A percentile compares a stretch with the other conserved stretches of the same genome.
Evolutionary conservation across 2,797 vertebrate genomes (phyloP).

Genomic region (Peromyscus attwateri): DNA sequence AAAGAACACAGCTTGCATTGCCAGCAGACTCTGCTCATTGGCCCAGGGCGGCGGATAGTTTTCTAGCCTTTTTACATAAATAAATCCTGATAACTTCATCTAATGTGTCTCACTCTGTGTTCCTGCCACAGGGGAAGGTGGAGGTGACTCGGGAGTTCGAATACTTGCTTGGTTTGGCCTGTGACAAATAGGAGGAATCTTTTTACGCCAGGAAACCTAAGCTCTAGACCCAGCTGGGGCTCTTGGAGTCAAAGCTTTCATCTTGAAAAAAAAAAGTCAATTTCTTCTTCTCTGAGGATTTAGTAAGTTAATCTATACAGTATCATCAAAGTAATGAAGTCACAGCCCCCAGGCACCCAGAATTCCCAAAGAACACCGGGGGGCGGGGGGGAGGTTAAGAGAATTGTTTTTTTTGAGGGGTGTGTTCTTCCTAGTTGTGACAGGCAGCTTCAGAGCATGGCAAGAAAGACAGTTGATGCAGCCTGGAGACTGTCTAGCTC

Average conservation of each 20-base stretch:
- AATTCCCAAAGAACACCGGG: not conserved
- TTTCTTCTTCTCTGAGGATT: conserved; percentile 30
- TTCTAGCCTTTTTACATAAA: conserved; percentile 13
- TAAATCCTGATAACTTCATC: conserved; percentile 22
- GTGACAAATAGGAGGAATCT: not conserved
- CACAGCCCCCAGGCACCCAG: not conserved
- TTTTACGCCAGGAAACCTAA: not conserved
- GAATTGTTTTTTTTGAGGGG: not conserved
- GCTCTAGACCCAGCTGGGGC: not conserved
- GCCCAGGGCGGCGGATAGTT: not conserved
- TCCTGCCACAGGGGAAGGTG: not conserved
- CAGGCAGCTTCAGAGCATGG: not conserved
- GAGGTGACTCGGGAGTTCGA: not conserved
- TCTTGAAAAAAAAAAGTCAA: not conserved
- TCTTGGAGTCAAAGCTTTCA: conserved; percentile 13
- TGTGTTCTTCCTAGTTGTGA: not conserved
- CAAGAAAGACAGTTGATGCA: not conserved
- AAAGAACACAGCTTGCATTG: not conserved
- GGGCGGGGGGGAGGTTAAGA: not conserved
- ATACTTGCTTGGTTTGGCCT: not conserved
- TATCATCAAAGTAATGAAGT: conserved; percentile 1
- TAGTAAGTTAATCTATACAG: conserved; percentile 27
- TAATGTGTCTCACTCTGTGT: conserved; percentile 11
- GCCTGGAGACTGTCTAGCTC: not conserved
- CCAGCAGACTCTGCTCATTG: not conserved